Evolutionary conservation across 2,888 invertebrate genomes (phyloP).

Genomic region (Phragmatobia fuliginosa): DNA sequence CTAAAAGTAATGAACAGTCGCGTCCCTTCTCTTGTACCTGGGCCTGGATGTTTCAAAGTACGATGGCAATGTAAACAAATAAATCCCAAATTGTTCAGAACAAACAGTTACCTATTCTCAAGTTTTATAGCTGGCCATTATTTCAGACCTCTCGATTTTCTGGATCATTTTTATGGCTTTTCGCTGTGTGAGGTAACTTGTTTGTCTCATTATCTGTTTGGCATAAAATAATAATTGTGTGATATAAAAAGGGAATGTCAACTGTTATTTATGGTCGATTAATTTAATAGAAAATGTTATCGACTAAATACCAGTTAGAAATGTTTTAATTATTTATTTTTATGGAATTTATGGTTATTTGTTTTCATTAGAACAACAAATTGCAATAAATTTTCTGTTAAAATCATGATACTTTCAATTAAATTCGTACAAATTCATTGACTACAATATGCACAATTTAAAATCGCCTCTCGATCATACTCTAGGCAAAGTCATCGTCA

Average conservation of each 20-base stretch:
- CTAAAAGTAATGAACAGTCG: constrained; percentile 28
- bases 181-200: constrained; percentile 30
- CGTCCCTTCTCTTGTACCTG: constrained; percentile 28
- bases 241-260: constrained; percentile 45
- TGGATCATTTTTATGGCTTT: constrained; percentile 49
- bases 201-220: constrained; percentile 42
- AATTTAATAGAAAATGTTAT: constrained; percentile 47
- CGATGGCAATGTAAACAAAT: constrained; percentile 56
- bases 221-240: constrained; percentile 47
- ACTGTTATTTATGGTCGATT: constrained; percentile 46
- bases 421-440: too few relatives aligned
- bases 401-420: too few relatives aligned
- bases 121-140: constrained; percentile 53
- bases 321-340: constrained; percentile 15
- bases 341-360: too few relatives aligned
- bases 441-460: too few relatives aligned
- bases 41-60: constrained; percentile 26
- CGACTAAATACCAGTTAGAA: constrained; percentile 21
- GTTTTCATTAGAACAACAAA: too few relatives aligned
- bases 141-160: constrained; percentile 54
- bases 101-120: constrained; percentile 53
- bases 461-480: too few relatives aligned
- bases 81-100: constrained; percentile 55
- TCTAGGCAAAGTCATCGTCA: too few relatives aligned
- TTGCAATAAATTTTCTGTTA: too few relatives aligned